Conservation (phyloP, 2,797 vertebrate genomes). For the Anniella stebbinsi region DNA sequence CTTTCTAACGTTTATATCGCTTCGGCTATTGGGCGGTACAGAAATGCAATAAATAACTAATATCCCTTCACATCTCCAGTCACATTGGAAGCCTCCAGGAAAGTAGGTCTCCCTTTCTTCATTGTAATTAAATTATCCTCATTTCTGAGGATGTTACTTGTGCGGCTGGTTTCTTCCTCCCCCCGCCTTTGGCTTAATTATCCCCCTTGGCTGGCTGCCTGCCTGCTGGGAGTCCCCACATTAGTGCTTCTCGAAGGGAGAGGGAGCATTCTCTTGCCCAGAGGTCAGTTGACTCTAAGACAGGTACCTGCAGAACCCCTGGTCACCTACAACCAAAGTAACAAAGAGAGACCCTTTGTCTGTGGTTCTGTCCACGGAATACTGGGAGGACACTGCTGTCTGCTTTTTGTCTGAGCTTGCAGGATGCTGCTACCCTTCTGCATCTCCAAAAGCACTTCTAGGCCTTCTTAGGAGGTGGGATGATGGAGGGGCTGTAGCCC, state of each 20-base stretch:
- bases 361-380: not conserved
- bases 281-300: not conserved
- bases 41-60: too few relatives aligned
- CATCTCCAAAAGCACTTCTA: not conserved
- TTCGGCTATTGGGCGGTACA: too few relatives aligned
- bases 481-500: too few relatives aligned
- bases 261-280: slow-evolving; percentile 49
- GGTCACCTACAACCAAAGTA: not conserved
- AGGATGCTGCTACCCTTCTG: not conserved
- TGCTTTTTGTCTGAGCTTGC: not conserved
- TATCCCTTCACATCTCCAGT: slow-evolving; percentile 60
- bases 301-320: slow-evolving; percentile 12
- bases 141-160: slow-evolving; percentile 66
- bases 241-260: slow-evolving; percentile 62
- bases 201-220: slow-evolving; percentile 69
- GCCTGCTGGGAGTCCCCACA: slow-evolving; percentile 65
- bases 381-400: not conserved
- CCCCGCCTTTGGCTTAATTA: slow-evolving; percentile 74
- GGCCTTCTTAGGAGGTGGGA: too few relatives aligned
- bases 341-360: not conserved
- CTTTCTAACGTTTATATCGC: not conserved
- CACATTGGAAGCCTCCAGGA: slow-evolving; percentile 63
- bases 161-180: slow-evolving; percentile 26
- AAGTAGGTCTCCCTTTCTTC: slow-evolving; percentile 62
- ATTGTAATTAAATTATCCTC: slow-evolving; percentile 74